A percentile compares a stretch with the other conserved stretches of the same genome.
phyloP scores from a whole-genome alignment of 2,888 invertebrate genomes.

The Cryptus viduatorius region DNA sequence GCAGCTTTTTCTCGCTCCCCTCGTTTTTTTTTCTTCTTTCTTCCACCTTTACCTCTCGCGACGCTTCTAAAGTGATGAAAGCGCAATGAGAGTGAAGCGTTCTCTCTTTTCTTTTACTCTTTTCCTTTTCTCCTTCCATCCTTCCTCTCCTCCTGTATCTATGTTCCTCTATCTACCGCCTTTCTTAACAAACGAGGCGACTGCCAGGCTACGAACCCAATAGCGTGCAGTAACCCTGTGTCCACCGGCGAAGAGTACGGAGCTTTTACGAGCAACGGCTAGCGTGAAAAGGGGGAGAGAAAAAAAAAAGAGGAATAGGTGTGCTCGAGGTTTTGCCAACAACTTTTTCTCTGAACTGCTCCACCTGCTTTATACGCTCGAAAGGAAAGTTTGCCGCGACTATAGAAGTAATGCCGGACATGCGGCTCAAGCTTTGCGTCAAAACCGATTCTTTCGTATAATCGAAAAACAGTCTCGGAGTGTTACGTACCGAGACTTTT shows the following conservation, averaged over 20 bases:
- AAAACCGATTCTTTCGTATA: neutral
- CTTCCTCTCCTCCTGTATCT: constrained; percentile 14
- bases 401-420: neutral
- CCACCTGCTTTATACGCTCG: constrained; percentile 56
- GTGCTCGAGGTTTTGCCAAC: constrained; percentile 33
- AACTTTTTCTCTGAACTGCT: constrained; percentile 50
- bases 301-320: neutral
- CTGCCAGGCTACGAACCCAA: constrained; percentile 38
- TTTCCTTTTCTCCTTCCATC: neutral
- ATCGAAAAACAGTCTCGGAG: neutral
- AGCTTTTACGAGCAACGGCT: constrained; percentile 50
- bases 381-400: constrained; percentile 50
- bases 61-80: constrained; percentile 50
- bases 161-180: constrained; percentile 21
- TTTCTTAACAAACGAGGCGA: constrained; percentile 52
- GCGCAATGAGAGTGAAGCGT: constrained; percentile 28
- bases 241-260: constrained; percentile 31
- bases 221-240: constrained; percentile 22
- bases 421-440: neutral
- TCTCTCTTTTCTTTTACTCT: constrained; percentile 22
- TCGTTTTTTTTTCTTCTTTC: constrained; percentile 2
- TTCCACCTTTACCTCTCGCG: neutral
- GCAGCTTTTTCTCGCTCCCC: constrained; percentile 10
- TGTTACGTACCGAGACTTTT: neutral
- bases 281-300: neutral